Percentiles rank a stretch among this genome's conserved stretches.
These are phyloP conservation scores for Cancer borealis DNA, from an alignment of 2,888 invertebrate genomes.

Conservation along the genomic window DNA sequence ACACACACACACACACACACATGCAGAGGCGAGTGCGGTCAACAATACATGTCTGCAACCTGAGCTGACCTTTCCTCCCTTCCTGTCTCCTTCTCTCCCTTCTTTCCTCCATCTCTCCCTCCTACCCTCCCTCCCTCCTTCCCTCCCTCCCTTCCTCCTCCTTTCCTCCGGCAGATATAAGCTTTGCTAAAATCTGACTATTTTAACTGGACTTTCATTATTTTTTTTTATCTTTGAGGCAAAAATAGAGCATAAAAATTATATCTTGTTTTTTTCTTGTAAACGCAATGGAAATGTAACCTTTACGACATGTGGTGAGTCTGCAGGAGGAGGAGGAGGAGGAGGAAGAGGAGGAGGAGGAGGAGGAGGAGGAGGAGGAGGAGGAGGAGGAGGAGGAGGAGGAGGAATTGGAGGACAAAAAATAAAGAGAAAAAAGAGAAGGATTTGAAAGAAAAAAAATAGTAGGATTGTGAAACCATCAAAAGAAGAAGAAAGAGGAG, in stretches of 20 bases:
- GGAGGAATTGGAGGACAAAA: background rate
- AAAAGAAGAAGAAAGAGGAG: background rate
- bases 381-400: background rate
- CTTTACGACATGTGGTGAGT: background rate
- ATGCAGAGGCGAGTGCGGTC: background rate
- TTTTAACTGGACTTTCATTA: background rate
- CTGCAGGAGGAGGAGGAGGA: background rate
- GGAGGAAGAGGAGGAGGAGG: slow-evolving; percentile 13
- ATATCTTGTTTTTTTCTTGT: background rate
- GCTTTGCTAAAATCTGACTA: background rate
- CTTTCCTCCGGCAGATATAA: background rate
- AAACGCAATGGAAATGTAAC: background rate
- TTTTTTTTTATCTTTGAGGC: background rate
- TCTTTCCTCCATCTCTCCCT: background rate
- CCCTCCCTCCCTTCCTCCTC: background rate
- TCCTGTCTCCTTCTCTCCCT: background rate
- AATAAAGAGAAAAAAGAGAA: background rate
- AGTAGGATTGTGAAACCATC: background rate
- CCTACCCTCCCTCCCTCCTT: too few relatives aligned
- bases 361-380: too few relatives aligned
- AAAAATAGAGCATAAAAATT: background rate
- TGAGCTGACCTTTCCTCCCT: background rate
- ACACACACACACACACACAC: slow-evolving; percentile 50
- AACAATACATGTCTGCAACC: background rate
- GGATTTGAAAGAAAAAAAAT: background rate